These are phyloP conservation scores for Phalacrocorax brasilianus DNA, from an alignment of 2,113 vertebrate genomes.

Conservation along the genomic window DNA sequence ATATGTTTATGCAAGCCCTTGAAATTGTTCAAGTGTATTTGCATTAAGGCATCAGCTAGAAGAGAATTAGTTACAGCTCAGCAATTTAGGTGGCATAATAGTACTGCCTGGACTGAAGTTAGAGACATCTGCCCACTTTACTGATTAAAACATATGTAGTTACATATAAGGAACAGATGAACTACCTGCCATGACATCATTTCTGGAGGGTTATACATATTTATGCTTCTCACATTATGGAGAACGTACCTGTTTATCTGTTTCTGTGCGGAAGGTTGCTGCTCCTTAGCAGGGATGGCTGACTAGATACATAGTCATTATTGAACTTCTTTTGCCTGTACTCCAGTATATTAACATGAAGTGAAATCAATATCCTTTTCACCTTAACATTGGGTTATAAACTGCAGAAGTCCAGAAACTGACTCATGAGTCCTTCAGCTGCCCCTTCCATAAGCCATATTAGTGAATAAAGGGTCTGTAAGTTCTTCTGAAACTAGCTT, in stretches of 20 bases:
- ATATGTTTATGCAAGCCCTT: background rate
- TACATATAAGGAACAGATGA: background rate
- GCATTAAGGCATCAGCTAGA: background rate
- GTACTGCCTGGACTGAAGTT: background rate
- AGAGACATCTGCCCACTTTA: background rate
- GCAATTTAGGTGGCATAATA: background rate
- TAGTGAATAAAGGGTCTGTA: background rate
- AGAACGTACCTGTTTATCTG: background rate
- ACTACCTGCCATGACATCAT: background rate
- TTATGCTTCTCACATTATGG: background rate
- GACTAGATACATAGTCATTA: background rate
- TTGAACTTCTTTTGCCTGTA: background rate
- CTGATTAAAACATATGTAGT: background rate
- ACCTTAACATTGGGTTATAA: background rate
- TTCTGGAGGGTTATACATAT: background rate
- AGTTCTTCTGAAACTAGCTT: background rate
- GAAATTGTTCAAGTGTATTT: background rate
- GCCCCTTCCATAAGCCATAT: rapidly evolving
- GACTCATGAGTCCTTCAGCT: background rate
- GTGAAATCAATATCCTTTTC: background rate
- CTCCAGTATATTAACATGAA: background rate
- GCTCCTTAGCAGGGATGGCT: background rate
- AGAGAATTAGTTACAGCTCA: background rate
- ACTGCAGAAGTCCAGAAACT: background rate
- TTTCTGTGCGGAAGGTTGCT: background rate